Percentiles rank a stretch among this genome's conserved stretches.
phyloP scores from a whole-genome alignment of 2,888 invertebrate species.

The Polietes domitor region DNA sequence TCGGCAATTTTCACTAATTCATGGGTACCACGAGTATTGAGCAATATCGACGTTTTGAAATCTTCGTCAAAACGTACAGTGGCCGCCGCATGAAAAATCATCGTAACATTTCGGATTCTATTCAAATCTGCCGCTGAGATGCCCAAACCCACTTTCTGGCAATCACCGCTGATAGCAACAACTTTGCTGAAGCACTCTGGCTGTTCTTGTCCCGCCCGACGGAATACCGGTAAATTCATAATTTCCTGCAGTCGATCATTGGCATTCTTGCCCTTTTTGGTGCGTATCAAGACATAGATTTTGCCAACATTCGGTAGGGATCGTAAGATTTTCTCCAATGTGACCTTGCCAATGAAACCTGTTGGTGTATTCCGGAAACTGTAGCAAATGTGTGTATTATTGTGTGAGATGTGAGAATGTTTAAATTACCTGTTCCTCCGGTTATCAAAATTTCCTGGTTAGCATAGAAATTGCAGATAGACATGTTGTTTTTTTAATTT shows the following conservation, averaged over 20 bases:
- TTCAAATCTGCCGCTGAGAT: too few relatives aligned
- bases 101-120: constrained; percentile 83
- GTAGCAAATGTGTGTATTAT: too few relatives aligned
- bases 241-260: constrained; percentile 85
- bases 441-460: too few relatives aligned
- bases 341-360: too few relatives aligned
- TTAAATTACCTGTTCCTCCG: too few relatives aligned
- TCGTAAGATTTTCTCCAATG: constrained; percentile 93
- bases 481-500: constrained; percentile 68
- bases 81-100: constrained; percentile 90
- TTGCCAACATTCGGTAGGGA: constrained; percentile 88
- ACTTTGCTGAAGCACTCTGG: constrained; percentile 85
- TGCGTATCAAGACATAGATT: too few relatives aligned
- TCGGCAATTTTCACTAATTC: too few relatives aligned
- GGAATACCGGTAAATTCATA: constrained; percentile 81
- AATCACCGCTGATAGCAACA: constrained; percentile 85
- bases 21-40: too few relatives aligned
- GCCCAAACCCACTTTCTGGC: constrained; percentile 83
- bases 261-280: constrained; percentile 85
- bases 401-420: too few relatives aligned
- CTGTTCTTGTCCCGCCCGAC: constrained; percentile 80
- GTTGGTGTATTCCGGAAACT: too few relatives aligned
- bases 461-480: constrained; percentile 85
- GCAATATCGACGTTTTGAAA: too few relatives aligned
- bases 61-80: too few relatives aligned